Conservation (phyloP, 2,888 invertebrate species). For the Venusia cambrica region DNA sequence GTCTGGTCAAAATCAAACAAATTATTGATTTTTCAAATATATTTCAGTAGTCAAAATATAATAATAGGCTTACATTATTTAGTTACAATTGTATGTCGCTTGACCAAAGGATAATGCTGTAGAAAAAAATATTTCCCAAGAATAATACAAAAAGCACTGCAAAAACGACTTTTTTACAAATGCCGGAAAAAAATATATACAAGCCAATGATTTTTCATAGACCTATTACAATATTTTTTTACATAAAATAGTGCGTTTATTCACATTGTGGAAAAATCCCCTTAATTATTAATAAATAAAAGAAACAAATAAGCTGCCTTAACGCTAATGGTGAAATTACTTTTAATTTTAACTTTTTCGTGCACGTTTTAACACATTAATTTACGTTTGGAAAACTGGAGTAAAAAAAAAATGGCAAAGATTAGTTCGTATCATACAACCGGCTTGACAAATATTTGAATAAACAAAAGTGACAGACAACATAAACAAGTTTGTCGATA, state of each 20-base stretch:
- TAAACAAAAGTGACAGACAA: neutral
- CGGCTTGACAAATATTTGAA: constrained; percentile 12
- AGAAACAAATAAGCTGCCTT: constrained; percentile 43
- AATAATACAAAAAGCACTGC: constrained; percentile 36
- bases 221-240: constrained; percentile 54
- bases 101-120: constrained; percentile 38
- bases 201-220: constrained; percentile 57
- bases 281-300: constrained; percentile 41
- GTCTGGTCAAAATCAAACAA: constrained; percentile 30
- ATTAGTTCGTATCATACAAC: too few relatives aligned
- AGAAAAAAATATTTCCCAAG: constrained; percentile 27
- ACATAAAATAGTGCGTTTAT: constrained; percentile 71
- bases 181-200: constrained; percentile 47
- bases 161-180: constrained; percentile 30
- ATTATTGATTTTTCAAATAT: constrained; percentile 69
- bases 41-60: constrained; percentile 82
- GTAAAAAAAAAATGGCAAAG: too few relatives aligned
- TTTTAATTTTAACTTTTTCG: constrained; percentile 50
- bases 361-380: constrained; percentile 49
- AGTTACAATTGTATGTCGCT: constrained; percentile 76
- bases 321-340: constrained; percentile 55
- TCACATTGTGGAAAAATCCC: constrained; percentile 62
- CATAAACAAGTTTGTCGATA: neutral
- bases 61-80: constrained; percentile 79
- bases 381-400: constrained; percentile 19